Base-by-base conservation (phyloP, 2,113 vertebrate genomes). In the Hemichromis elongatus region DNA sequence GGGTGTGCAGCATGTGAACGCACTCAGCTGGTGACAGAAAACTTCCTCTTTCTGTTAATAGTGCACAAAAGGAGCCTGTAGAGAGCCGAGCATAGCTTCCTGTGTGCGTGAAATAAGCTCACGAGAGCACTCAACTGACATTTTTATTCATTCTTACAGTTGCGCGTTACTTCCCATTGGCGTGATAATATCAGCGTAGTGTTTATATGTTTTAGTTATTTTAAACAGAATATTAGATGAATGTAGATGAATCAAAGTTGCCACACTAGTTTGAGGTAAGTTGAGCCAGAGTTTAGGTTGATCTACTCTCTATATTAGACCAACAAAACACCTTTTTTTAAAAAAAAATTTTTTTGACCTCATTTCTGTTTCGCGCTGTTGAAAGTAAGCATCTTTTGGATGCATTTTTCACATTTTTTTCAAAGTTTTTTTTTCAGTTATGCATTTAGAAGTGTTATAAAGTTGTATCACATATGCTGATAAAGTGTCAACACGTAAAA, bases 31-130 rank as follows among this genome's bases (percentile, higher is more conserved):
- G 11, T 2, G 7, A 45, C 24, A 56, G 3, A 88, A 85, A 85
- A 86, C 94, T 96, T 96, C 95, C 95, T 93, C 90, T 93, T 94
- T 95, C 91, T 79, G 4, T 82, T 24, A 19, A 79, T 13, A 42
- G 84, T 59, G 61, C 33, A 11, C 81, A 88, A 85, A 91, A 92
- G 84, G 5, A 79, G 54, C 88, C 90, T 87, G 87, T 45, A 78
- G 75, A 47, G 56, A 75, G 45, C 18, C 18, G 26, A 75, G 26
- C 0, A n/a, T 4, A 30, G 52, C 88, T 92, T 93, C 90, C 92
- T 90, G 84, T 85, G 7, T 42, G 77, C 1, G 26, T 66, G 37
- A 85, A 83, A 47, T 66, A 57, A 24, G 18, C 10, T 11, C 10
- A 54, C 24, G 50, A 86, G 68, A 88, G 79, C 30, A 54, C 30